Evolutionary conservation across 1,140 invertebrate species (phyloP), one percentile per base, ranked within the genome.

Genomic region (Parapsyche elsis): DNA sequence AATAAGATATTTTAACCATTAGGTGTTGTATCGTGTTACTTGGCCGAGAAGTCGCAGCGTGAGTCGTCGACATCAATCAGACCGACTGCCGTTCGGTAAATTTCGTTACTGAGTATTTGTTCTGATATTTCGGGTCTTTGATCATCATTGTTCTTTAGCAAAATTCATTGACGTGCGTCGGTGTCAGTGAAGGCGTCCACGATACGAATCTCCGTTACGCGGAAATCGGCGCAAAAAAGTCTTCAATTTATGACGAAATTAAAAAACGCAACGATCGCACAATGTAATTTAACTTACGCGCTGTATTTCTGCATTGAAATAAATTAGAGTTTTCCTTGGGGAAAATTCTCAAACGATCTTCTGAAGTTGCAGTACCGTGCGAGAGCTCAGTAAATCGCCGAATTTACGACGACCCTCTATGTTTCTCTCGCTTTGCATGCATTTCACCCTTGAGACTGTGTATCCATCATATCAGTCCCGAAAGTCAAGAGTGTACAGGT

Each of bases 401-500:
- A 61, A 9, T 61, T 61, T 61, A 61, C 57, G 57, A 61, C 57
- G 16, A 19, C 57, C 16, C 16, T 21, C 30, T 38, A 1, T 38
- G 2, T 38, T 7, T 38, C 30, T 38, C 30, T 38, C 30, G 2
- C 19, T 21, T 21, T 61, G 16, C 9, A 2, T 61, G 14, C 16
- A 19, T 19, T 61, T 61, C 1, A 19, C 57, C 24, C 24, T 67
- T 2, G 7, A 38, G 30, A 38, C 30, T 26, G 24, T 24, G 24
- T 67, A 24, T 67, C 64, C 5, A 24, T 10, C 64, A 5, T n/a
- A 24, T 67, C 24, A 38, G 30, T 38, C 30, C 7, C 30, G 30
- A 38, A 38, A 38, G 30, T 7, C 30, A 38, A 12, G 64, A 67
- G 64, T 59, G 16, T 67, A 67, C 7, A 67, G 64, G 64, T 67